A percentile compares a stretch with the other conserved stretches of the same genome.
Conservation (phyloP, 2,888 invertebrate species). For the Cephus pygmeus region DNA sequence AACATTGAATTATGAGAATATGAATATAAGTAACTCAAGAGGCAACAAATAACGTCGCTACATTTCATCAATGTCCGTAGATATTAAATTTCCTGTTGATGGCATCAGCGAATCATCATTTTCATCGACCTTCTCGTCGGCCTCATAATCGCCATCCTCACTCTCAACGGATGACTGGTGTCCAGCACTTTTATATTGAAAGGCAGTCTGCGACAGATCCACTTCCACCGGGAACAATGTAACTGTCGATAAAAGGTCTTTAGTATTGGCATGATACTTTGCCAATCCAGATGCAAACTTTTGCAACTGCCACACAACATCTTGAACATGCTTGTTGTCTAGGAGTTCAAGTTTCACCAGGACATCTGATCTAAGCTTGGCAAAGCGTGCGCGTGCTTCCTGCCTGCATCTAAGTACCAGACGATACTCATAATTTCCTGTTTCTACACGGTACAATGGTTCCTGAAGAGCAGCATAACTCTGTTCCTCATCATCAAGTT, state of each 20-base stretch:
- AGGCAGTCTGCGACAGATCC: constrained; percentile 90
- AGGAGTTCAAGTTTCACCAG: constrained; percentile 96
- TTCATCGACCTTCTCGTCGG: constrained; percentile 30
- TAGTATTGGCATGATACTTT: constrained; percentile 79
- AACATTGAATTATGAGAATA: no score
- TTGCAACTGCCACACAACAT: constrained; percentile 87
- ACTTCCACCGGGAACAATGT: constrained; percentile 95
- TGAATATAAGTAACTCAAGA: neutral
- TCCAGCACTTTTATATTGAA: constrained; percentile 83
- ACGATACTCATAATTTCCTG: constrained; percentile 99
- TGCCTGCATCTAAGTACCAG: constrained; percentile 95
- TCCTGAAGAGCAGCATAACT: constrained; percentile 93
- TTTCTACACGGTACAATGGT: constrained; percentile 96
- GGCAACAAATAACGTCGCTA: constrained; percentile 15
- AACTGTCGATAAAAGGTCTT: constrained; percentile 80
- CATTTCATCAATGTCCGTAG: constrained; percentile 28
- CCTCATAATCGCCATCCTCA: constrained; percentile 42
- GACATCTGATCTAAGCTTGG: constrained; percentile 88
- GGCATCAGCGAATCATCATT: constrained; percentile 41
- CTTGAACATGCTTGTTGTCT: constrained; percentile 98
- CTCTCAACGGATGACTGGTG: constrained; percentile 48
- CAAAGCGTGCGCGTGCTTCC: constrained; percentile 89
- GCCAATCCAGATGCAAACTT: constrained; percentile 88
- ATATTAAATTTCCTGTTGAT: constrained; percentile 33
- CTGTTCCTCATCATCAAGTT: constrained; percentile 99